Conservation (phyloP, 1,140 invertebrate species). For the Muscidifurax raptorellus region DNA sequence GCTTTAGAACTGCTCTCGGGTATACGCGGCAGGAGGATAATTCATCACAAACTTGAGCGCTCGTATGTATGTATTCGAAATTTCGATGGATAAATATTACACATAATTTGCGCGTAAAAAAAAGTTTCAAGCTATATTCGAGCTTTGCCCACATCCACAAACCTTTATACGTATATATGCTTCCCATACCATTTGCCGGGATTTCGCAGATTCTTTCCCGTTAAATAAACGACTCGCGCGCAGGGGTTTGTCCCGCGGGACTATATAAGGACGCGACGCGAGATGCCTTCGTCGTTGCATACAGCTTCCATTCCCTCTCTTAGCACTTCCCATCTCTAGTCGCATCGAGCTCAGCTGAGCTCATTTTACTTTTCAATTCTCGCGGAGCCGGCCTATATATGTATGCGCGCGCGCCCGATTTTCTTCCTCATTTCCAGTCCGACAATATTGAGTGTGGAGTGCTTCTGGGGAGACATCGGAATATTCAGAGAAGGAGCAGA, state of each 20-base stretch:
- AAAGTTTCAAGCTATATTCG: not conserved
- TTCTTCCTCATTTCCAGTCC: conserved; percentile 69
- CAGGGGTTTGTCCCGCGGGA: not conserved
- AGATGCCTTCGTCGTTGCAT: not conserved
- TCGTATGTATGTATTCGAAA: no score
- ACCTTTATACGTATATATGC: not conserved
- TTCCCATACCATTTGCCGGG: not conserved
- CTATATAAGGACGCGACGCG: not conserved
- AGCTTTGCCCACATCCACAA: not conserved
- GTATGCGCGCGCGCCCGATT: conserved; percentile 56
- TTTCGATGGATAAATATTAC: no score
- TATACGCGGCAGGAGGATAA: not conserved
- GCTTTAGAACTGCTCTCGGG: no score
- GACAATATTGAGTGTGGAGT: conserved; percentile 62
- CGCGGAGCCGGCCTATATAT: conserved; percentile 42
- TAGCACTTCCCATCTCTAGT: not conserved
- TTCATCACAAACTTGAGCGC: not conserved
- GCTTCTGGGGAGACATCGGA: conserved; percentile 21
- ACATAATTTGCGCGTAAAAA: not conserved
- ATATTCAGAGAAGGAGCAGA: not conserved
- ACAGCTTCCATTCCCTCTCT: not conserved
- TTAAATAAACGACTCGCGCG: not conserved
- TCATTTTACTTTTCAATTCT: conserved; percentile 54
- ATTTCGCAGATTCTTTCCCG: not conserved
- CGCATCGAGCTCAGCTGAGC: not conserved